These are phyloP conservation scores for Drosophila biarmipes DNA, from an alignment of 1,140 invertebrate genomes.

Conservation along the genomic window DNA sequence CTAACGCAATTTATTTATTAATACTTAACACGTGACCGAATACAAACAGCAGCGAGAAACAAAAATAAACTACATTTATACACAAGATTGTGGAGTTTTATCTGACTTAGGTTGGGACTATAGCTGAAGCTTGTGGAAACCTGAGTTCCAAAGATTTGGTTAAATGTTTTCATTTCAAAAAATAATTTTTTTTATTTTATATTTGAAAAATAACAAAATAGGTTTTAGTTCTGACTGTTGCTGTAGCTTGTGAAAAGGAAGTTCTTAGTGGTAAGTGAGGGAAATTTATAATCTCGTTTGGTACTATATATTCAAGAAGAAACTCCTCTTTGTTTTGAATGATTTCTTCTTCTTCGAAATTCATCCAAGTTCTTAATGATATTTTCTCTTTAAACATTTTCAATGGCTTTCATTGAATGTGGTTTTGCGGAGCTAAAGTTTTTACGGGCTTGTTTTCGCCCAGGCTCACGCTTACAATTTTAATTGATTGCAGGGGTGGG, in stretches of 20 bases:
- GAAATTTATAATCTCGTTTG: no score
- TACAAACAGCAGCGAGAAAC: slow-evolving; percentile 49
- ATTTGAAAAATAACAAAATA: no score
- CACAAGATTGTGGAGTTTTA: slow-evolving; percentile 20
- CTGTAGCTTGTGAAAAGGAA: not conserved
- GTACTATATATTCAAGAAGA: no score
- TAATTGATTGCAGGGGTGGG: slow-evolving; percentile 3
- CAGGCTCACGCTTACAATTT: slow-evolving; percentile 7
- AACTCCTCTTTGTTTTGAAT: no score
- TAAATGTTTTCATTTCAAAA: no score
- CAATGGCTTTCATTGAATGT: not conserved
- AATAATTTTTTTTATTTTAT: no score
- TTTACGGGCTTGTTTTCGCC: not conserved
- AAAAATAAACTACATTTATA: slow-evolving; percentile 57
- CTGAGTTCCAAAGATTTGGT: no score
- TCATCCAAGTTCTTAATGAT: not conserved
- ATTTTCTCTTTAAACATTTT: not conserved
- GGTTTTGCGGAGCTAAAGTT: not conserved
- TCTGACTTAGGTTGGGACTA: not conserved
- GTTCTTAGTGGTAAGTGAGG: not conserved
- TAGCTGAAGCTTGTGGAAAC: not conserved
- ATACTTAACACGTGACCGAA: slow-evolving; percentile 54
- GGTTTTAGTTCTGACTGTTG: no score
- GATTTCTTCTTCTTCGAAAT: no score
- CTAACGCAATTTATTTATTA: slow-evolving; percentile 62